Evolutionary conservation across 1,140 invertebrate species (phyloP), one percentile per base, ranked within the genome.

Genomic region (Papilio helenus): DNA sequence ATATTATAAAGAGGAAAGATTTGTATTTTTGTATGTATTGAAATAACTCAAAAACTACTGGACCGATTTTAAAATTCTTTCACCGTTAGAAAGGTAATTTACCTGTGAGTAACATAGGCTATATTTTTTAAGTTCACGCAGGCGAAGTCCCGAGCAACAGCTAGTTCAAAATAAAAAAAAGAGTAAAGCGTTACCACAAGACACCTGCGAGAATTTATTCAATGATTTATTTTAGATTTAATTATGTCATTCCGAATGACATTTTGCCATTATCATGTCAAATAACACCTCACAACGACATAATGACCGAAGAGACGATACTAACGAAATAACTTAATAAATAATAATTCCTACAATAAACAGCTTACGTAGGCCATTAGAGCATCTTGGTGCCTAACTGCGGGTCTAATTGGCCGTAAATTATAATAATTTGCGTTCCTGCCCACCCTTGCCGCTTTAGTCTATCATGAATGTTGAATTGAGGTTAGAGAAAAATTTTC

Each of bases 351-450:
- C 5, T 39, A 18, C 34, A 61, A 72, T 77, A 81, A 84, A 84
- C 20, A 49, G 76, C 78, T 79, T 84, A 80, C 79, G 68, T 68
- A 77, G 44, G 80, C 58, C 81, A 81, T 81, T 83, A 83, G 76
- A 39, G 34, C 26, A 72, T 65, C 76, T 80, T 73, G 80, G 72
- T 79, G 58, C 79, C 80, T 72, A 58, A 72, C 23, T 73, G 46
- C 65, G 58, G 58, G 29, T 73, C 76, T 85, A 85, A 85, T 85
- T 85, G 84, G 82, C 80, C 74, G 73, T 85, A 85, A 85, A 85
- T 85, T 85, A 85, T 83, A 26, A 81, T 83, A 85, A 85, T 85
- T 80, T 82, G 76, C 80, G 80, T 76, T 68, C 23, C 80, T 83
- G 79, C 82, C 82, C 82, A 85, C 80, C 84, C 82, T 58, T 34